Percentiles rank a stretch among this genome's conserved stretches.
Evolutionary conservation across 2,888 invertebrate genomes (phyloP).

Genomic region (Morinoia aosen): DNA sequence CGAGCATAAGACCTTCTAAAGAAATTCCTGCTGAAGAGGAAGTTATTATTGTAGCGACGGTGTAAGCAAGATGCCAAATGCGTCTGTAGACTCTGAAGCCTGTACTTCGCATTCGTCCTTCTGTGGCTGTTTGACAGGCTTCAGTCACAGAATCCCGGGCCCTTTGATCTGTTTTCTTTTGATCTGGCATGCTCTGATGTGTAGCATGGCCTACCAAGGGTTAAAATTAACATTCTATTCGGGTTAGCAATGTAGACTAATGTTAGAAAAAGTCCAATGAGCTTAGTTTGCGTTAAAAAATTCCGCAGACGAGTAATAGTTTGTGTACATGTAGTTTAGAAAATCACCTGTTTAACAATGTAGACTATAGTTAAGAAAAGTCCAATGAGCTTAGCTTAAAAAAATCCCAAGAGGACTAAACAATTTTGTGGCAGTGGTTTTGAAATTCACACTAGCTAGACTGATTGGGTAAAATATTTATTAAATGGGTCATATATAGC

Average conservation of each 20-base stretch:
- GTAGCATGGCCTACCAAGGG: not conserved
- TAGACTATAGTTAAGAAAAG: not conserved
- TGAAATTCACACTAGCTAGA: not conserved
- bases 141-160: not conserved
- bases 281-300: not conserved
- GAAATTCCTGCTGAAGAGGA: not conserved
- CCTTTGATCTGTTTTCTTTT: constrained; percentile 8
- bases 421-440: not conserved
- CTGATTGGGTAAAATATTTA: not conserved
- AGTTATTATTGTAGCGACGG: not conserved
- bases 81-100: not conserved
- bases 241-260: not conserved
- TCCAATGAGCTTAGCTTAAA: not conserved
- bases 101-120: not conserved
- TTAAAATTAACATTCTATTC: not conserved
- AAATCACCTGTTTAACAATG: too few species aligned
- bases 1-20: not conserved
- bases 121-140: not conserved
- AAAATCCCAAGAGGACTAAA: not conserved
- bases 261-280: not conserved
- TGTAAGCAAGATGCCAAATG: not conserved
- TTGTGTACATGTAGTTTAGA: too few species aligned
- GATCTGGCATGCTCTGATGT: not conserved
- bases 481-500: too few species aligned
- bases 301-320: too few species aligned